Conservation (phyloP, 1,140 invertebrate species). For the Cheumatopsyche charites region DNA sequence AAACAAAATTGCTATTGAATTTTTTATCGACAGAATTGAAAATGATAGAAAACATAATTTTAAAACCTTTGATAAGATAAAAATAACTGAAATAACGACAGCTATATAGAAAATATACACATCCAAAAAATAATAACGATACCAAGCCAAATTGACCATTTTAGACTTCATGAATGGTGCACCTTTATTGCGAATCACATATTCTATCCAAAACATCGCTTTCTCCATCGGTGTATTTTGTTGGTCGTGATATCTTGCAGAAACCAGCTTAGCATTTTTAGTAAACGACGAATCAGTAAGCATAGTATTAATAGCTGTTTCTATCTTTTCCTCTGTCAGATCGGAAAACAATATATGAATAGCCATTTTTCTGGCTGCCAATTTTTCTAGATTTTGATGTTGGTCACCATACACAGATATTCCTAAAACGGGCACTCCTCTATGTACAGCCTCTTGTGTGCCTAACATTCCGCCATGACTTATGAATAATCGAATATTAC, state of each 20-base stretch:
- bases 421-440: slow-evolving; percentile 67
- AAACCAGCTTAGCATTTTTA: slow-evolving; percentile 43
- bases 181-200: slow-evolving; percentile 51
- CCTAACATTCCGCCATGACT: slow-evolving; percentile 70
- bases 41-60: too few relatives aligned
- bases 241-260: slow-evolving; percentile 49
- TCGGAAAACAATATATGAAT: slow-evolving; percentile 52
- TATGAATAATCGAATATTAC: slow-evolving; percentile 66
- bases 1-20: too few relatives aligned
- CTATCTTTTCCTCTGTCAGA: slow-evolving; percentile 52
- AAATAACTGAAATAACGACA: not conserved
- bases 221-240: slow-evolving; percentile 48
- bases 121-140: slow-evolving; percentile 32
- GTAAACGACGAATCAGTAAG: slow-evolving; percentile 37
- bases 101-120: slow-evolving; percentile 29
- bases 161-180: slow-evolving; percentile 49
- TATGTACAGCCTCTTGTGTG: slow-evolving; percentile 65
- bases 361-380: slow-evolving; percentile 52
- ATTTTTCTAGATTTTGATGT: slow-evolving; percentile 56
- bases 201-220: slow-evolving; percentile 54
- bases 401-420: slow-evolving; percentile 70
- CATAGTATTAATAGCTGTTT: slow-evolving; percentile 47
- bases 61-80: too few relatives aligned
- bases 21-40: too few relatives aligned
- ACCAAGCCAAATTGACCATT: slow-evolving; percentile 47